These are phyloP conservation scores for Hippoglossus hippoglossus DNA, from an alignment of 2,797 vertebrate genomes.

Conservation along the genomic window DNA sequence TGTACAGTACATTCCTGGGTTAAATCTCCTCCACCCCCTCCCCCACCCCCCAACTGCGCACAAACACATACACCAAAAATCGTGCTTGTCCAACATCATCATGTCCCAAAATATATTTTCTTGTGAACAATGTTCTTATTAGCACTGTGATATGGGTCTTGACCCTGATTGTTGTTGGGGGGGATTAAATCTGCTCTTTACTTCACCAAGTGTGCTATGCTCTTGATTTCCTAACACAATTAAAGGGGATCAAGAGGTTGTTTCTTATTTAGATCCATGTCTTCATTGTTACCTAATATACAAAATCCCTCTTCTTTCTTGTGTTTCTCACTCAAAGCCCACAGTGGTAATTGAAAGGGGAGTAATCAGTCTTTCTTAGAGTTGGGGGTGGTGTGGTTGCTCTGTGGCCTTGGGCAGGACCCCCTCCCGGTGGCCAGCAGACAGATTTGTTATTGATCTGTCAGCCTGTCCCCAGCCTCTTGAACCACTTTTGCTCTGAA, in stretches of 20 bases:
- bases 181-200: not conserved
- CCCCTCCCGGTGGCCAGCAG: constrained; percentile 21
- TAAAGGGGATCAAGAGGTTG: not conserved
- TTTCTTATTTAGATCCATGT: constrained; percentile 3
- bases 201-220: not conserved
- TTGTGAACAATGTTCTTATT: constrained; percentile 32
- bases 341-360: constrained; percentile 44
- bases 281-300: constrained; percentile 17
- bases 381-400: constrained; percentile 1
- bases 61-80: constrained; percentile 20
- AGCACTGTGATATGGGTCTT: not conserved
- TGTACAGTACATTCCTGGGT: constrained; percentile 61
- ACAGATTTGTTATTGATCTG: constrained; percentile 50
- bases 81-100: constrained; percentile 37
- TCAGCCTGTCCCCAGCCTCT: constrained; percentile 41
- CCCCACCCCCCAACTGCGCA: not conserved
- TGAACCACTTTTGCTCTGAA: constrained; percentile 48
- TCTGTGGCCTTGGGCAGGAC: constrained; percentile 16
- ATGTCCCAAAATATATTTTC: constrained; percentile 38
- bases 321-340: constrained; percentile 9
- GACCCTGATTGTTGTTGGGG: not conserved
- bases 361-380: constrained; percentile 38
- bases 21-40: constrained; percentile 36
- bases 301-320: not conserved
- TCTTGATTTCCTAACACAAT: not conserved